These are phyloP conservation scores for Prionailurus bengalensis DNA, from an alignment of 2,113 vertebrate species.

Conservation along the genomic window DNA sequence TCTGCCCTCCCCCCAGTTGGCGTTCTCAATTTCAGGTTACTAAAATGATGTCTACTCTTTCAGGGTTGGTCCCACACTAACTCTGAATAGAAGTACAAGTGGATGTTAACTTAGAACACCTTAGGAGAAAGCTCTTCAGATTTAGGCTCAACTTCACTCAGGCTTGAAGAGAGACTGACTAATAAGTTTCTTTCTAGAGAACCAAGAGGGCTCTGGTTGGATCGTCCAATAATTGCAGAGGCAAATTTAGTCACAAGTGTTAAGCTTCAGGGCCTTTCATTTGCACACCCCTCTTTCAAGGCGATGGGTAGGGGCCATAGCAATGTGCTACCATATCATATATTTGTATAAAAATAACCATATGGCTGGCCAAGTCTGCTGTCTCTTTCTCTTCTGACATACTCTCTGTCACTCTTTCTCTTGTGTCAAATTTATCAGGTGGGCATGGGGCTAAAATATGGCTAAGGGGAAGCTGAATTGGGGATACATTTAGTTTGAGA, in stretches of 20 bases:
- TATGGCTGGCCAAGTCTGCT: neutral
- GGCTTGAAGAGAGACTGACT: neutral
- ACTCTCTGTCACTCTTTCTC: neutral
- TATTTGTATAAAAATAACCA: neutral
- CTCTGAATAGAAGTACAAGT: neutral
- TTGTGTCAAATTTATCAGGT: neutral
- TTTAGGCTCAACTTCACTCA: neutral
- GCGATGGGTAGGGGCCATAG: neutral
- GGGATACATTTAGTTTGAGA: neutral
- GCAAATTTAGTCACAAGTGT: neutral
- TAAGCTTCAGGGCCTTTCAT: neutral
- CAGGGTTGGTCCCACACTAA: neutral
- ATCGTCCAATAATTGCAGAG: neutral
- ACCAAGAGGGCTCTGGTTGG: neutral
- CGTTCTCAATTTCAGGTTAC: neutral
- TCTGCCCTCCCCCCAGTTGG: neutral
- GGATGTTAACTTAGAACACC: neutral
- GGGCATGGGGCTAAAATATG: neutral
- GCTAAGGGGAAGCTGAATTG: neutral
- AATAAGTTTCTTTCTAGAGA: neutral
- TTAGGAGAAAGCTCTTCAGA: neutral
- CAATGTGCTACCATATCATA: neutral
- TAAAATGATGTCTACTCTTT: neutral
- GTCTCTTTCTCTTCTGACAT: neutral
- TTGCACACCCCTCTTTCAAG: neutral